Evolutionary conservation across 1,140 invertebrate genomes (phyloP), one percentile per base, ranked within the genome.

Genomic region (Atopsyche davidsoni): DNA sequence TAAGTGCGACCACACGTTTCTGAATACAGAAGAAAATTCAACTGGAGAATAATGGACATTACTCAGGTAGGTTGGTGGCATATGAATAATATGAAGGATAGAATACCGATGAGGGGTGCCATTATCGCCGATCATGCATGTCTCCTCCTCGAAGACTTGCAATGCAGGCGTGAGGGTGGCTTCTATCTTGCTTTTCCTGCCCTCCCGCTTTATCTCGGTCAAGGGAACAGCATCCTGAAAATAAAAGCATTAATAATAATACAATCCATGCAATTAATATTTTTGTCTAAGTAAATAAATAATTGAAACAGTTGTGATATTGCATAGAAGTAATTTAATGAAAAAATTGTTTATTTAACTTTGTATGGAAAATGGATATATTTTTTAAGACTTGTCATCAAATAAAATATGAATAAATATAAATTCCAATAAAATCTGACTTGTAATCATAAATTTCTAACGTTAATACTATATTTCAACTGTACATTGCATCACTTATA

Each of bases 111-210:
- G 68, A 16, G 68, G 69, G 40, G 73, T 79, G 35, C 71, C 72
- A 59, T 76, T 72, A 59, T 87, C 85, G 9, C 86, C 86, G 69
- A 88, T 90, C 87, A 91, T 92, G 58, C 87, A 79, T 2, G 87
- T 92, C 60, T 91, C 87, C 64, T 91, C 87, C 64, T 90, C 87
- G 59, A 87, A 86, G 3, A 85, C 75, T 60, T 85, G 80, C 23
- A 83, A 71, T 0, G 75, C 75, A 2, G 72, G 68, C 0, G 69
- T 69, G 7, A 65, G 64, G 1, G 38, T 51, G 2, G 43, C 16
- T 40, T 44, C 39, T 13, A 42, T n/a, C 51, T 54, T 58, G 24
- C 38, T 51, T 36, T 51, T 58, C 16, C 44, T 47, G 6, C 35
- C 46, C 24, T 36, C 46, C 17, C 38, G 14, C 38, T 51, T 57